Conservation (phyloP, 2,888 invertebrate genomes). For the Fragum sueziense region DNA sequence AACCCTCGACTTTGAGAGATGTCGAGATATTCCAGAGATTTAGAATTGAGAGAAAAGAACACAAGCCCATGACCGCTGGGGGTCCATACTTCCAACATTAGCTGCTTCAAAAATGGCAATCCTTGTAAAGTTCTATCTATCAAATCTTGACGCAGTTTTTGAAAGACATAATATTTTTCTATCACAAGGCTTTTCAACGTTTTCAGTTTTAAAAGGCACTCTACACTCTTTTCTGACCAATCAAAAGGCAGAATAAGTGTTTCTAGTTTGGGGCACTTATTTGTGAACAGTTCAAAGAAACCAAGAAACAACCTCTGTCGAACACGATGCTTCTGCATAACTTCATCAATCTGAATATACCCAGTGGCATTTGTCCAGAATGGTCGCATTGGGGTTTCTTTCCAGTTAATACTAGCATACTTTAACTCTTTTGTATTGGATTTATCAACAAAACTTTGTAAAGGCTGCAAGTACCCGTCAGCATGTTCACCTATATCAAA, state of each 20-base stretch:
- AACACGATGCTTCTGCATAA: slow-evolving; percentile 73
- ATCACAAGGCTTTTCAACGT: slow-evolving; percentile 75
- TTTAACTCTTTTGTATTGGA: slow-evolving; percentile 70
- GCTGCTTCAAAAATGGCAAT: slow-evolving; percentile 68
- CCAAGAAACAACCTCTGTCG: slow-evolving; percentile 77
- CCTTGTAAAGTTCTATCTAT: slow-evolving; percentile 70
- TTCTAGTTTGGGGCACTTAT: slow-evolving; percentile 72
- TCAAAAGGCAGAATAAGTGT: slow-evolving; percentile 80
- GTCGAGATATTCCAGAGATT: slow-evolving; percentile 77
- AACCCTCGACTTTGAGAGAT: slow-evolving; percentile 80
- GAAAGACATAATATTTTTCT: slow-evolving; percentile 78
- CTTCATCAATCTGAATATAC: slow-evolving; percentile 70
- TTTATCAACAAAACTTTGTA: slow-evolving; percentile 70
- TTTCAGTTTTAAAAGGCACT: slow-evolving; percentile 73
- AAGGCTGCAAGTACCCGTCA: slow-evolving; percentile 74
- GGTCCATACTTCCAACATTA: slow-evolving; percentile 80
- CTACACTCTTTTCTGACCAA: slow-evolving; percentile 78
- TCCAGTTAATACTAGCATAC: slow-evolving; percentile 79
- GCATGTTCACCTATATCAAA: slow-evolving; percentile 79
- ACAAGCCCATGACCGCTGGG: slow-evolving; percentile 76
- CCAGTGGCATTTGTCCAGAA: slow-evolving; percentile 72
- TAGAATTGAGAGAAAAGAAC: slow-evolving; percentile 71
- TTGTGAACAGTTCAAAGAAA: slow-evolving; percentile 78
- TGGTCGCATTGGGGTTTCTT: slow-evolving; percentile 78
- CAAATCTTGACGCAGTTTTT: slow-evolving; percentile 72